phyloP scores from a whole-genome alignment of 64 coral and sea anemone genomes.

The Porites lutea region DNA sequence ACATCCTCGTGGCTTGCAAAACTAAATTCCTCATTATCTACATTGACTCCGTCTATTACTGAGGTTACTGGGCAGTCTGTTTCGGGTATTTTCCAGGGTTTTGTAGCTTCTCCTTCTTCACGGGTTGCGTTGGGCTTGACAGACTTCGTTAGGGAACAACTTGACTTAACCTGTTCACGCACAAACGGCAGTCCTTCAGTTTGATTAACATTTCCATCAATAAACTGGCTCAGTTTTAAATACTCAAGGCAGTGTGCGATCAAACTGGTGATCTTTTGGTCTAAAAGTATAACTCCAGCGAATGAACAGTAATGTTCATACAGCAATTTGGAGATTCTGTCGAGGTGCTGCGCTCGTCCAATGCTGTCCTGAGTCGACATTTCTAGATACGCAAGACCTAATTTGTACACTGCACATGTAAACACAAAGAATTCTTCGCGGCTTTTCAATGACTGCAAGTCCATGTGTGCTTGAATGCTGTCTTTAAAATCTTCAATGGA shows the following conservation, averaged over 20 bases:
- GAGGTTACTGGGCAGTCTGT: neutral
- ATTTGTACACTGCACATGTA: conserved; percentile 75
- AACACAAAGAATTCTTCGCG: conserved; percentile 90
- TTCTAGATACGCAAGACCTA: conserved; percentile 61
- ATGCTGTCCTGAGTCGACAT: neutral
- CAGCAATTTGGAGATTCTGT: conserved; percentile 48
- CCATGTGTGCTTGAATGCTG: conserved; percentile 86
- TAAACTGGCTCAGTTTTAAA: conserved; percentile 56
- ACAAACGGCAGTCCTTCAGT: neutral
- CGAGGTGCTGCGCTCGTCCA: conserved; percentile 35
- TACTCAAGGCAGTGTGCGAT: conserved; percentile 47
- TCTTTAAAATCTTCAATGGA: conserved; percentile 84
- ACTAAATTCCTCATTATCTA: neutral
- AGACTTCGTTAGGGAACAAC: neutral
- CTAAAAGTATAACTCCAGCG: conserved; percentile 62
- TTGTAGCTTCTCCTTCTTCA: no score
- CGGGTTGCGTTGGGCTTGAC: neutral
- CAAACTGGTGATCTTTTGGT: conserved; percentile 43
- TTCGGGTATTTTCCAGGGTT: neutral
- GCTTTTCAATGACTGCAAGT: conserved; percentile 77
- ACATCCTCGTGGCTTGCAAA: neutral
- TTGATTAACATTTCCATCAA: conserved; percentile 3
- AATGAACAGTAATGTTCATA: conserved; percentile 91
- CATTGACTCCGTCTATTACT: neutral
- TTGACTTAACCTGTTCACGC: neutral